Conservation (phyloP, 1,140 invertebrate species). For the Drosophila bocqueti region DNA sequence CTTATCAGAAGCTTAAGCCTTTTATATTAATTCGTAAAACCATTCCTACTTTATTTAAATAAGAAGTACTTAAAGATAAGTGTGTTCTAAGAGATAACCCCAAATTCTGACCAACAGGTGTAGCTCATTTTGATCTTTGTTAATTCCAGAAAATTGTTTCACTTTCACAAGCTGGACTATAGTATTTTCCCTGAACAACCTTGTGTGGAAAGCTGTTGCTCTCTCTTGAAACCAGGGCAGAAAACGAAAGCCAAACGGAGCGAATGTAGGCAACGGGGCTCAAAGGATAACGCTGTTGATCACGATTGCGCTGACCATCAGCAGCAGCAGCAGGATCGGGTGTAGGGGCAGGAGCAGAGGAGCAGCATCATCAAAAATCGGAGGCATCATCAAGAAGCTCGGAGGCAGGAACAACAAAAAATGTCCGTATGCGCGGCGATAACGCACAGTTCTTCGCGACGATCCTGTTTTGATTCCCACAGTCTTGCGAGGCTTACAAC, state of each 20-base stretch:
- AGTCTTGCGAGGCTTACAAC: conserved; percentile 78
- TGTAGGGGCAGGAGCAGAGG: conserved; percentile 32
- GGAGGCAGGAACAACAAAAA: conserved; percentile 41
- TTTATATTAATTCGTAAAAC: background rate
- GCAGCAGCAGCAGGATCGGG: conserved; percentile 26
- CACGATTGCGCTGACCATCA: conserved; percentile 36
- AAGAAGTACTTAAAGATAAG: background rate
- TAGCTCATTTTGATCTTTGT: background rate
- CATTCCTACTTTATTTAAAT: background rate
- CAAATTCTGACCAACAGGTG: background rate
- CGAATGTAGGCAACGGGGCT: conserved; percentile 31
- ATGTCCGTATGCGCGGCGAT: conserved; percentile 59
- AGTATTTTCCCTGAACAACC: background rate
- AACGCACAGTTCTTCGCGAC: conserved; percentile 55
- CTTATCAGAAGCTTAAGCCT: background rate
- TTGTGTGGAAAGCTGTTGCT: conserved; percentile 14
- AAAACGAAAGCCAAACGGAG: conserved; percentile 26
- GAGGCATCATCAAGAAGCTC: conserved; percentile 63
- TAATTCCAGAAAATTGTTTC: background rate
- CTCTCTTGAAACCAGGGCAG: conserved; percentile 21
- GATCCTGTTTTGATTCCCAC: conserved; percentile 85
- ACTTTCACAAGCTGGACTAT: background rate
- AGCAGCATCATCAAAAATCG: conserved; percentile 62
- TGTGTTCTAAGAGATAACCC: background rate
- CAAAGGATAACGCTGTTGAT: conserved; percentile 48